phyloP scores from a whole-genome alignment of 2,888 invertebrate genomes.

The Belgica antarctica region DNA sequence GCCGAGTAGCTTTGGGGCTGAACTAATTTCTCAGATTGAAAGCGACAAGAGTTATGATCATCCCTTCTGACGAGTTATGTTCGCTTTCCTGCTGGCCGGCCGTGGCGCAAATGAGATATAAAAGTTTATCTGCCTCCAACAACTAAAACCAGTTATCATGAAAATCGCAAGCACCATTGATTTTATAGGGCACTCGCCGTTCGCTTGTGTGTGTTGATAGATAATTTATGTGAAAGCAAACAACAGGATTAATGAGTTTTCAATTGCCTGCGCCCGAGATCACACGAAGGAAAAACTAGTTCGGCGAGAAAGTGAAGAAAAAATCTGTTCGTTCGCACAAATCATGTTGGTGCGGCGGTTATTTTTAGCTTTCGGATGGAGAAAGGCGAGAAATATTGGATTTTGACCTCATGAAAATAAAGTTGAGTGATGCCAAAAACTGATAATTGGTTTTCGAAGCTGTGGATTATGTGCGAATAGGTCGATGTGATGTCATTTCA shows the following conservation, averaged over 20 bases:
- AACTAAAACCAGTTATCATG: slow-evolving; percentile 4
- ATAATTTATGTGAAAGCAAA: slow-evolving; percentile 39
- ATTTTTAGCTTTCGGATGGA: not conserved
- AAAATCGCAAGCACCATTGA: slow-evolving; percentile 11
- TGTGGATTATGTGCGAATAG: no score
- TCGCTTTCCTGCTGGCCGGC: no score
- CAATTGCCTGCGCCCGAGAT: slow-evolving; percentile 25
- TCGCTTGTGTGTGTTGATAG: slow-evolving; percentile 37
- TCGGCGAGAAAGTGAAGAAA: not conserved
- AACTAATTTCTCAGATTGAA: slow-evolving; percentile 7
- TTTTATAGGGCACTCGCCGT: not conserved
- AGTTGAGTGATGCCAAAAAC: slow-evolving; percentile 26
- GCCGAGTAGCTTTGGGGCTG: not conserved
- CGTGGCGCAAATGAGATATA: slow-evolving; percentile 13
- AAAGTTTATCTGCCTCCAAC: not conserved
- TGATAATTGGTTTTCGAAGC: slow-evolving; percentile 19
- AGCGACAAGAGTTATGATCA: slow-evolving; percentile 22
- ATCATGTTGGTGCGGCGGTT: slow-evolving; percentile 1
- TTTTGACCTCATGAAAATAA: not conserved
- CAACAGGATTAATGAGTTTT: slow-evolving; percentile 42
- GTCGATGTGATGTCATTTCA: no score
- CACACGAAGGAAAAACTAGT: slow-evolving; percentile 18
- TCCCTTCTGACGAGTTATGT: not conserved
- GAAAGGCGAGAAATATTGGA: not conserved
- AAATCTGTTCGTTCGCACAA: not conserved